A percentile compares a stretch with the other conserved stretches of the same genome.
phyloP scores from a whole-genome alignment of 2,797 vertebrate genomes.

The Hapalemur alaotrensis region DNA sequence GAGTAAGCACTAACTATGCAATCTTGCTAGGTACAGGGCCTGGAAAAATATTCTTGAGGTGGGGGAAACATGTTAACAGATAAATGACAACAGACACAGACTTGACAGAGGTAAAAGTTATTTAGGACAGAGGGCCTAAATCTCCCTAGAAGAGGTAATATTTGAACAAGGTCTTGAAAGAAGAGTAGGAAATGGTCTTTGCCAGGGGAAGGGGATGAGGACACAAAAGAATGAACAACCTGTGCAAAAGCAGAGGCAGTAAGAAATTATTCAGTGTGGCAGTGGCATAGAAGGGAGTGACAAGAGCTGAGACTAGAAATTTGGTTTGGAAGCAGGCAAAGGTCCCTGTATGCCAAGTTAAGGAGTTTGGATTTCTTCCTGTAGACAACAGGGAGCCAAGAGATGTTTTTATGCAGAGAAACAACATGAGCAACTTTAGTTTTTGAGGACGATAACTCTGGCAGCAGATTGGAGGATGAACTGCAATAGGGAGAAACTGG shows the following conservation, averaged over 20 bases:
- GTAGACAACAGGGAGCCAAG: conserved; percentile 45
- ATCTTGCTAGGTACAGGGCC: background rate
- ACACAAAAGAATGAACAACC: background rate
- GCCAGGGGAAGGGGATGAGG: background rate
- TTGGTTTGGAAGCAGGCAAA: background rate
- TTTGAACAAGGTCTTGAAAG: background rate
- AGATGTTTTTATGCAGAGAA: conserved; percentile 11
- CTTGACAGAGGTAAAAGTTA: background rate
- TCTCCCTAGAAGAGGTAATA: background rate
- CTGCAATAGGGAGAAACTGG: background rate
- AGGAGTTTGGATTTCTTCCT: conserved; percentile 45
- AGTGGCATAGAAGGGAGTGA: background rate
- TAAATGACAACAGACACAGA: background rate
- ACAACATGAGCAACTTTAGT: background rate
- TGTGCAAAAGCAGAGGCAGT: background rate
- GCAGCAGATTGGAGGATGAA: background rate
- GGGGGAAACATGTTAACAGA: background rate
- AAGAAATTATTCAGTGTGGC: background rate
- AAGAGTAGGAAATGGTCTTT: background rate
- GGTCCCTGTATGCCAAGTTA: background rate
- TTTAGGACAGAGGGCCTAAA: background rate
- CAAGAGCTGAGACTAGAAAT: background rate
- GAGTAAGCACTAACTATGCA: background rate
- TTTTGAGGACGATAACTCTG: background rate
- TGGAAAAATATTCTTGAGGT: background rate